Evolutionary conservation across 2,888 invertebrate species (phyloP).

Genomic region (Lasius platythorax): DNA sequence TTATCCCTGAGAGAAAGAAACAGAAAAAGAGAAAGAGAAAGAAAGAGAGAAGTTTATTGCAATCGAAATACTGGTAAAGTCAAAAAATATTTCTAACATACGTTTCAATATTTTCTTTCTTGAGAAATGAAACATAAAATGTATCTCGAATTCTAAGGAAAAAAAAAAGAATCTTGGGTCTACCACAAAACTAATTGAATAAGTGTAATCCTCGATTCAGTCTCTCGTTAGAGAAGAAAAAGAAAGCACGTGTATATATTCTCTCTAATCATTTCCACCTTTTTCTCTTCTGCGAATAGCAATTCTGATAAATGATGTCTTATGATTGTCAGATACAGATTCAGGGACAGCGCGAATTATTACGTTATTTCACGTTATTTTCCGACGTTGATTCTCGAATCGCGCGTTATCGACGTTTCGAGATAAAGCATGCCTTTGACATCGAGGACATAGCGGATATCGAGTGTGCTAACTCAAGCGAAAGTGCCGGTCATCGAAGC

Average conservation of each 20-base stretch:
- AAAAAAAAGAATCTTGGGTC: not conserved
- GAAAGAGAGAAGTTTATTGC: not conserved
- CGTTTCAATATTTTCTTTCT: not conserved
- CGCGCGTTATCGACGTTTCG: constrained; percentile 26
- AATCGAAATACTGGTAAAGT: not conserved
- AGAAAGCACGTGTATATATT: not conserved
- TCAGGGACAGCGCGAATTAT: not conserved
- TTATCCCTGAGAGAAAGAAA: not conserved
- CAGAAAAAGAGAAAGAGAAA: not conserved
- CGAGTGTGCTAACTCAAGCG: constrained; percentile 58
- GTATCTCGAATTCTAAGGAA: not conserved
- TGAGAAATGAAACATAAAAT: not conserved
- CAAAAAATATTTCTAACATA: constrained; percentile 3
- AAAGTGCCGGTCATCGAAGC: constrained; percentile 63
- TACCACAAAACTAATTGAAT: not conserved
- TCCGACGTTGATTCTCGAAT: constrained; percentile 21
- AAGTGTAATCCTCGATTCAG: not conserved
- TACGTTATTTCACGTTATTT: constrained; percentile 40
- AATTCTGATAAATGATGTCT: not conserved
- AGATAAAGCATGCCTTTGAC: constrained; percentile 68
- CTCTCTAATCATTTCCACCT: not conserved
- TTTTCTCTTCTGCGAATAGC: not conserved
- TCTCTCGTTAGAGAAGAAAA: not conserved
- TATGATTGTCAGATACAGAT: constrained; percentile 14
- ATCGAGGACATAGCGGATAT: constrained; percentile 59